phyloP scores from a whole-genome alignment of 2,113 vertebrate genomes.

The Sorex fumeus region DNA sequence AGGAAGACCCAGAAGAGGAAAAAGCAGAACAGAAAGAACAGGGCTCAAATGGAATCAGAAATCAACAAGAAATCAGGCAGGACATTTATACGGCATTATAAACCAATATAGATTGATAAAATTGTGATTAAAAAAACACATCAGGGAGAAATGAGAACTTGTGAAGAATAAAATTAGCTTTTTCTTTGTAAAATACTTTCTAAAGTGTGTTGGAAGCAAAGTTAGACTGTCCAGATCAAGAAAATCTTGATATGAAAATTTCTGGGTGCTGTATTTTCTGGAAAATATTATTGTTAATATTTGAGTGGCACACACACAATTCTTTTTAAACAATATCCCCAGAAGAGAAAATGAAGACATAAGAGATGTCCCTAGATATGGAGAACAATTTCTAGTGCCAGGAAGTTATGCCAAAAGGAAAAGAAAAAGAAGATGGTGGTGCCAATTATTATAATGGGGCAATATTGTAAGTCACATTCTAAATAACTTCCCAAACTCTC shows the following conservation, averaged over 20 bases:
- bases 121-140: not conserved
- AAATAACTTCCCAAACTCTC: not conserved
- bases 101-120: not conserved
- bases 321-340: not conserved
- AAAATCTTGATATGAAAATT: not conserved
- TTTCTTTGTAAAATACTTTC: not conserved
- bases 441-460: not conserved
- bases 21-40: fast-evolving
- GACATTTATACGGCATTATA: not conserved
- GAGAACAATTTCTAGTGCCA: not conserved
- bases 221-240: not conserved
- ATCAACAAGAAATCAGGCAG: not conserved
- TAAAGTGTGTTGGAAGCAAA: not conserved
- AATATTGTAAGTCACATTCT: not conserved
- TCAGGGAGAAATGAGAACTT: not conserved
- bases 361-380: not conserved
- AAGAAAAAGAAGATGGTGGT: not conserved
- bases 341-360: not conserved
- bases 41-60: not conserved
- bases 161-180: not conserved
- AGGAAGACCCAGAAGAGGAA: not conserved
- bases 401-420: not conserved
- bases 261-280: not conserved
- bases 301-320: not conserved
- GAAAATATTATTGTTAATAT: too few species aligned